Evolutionary conservation across 2,888 invertebrate species (phyloP), one percentile per base, ranked within the genome.

Genomic region (Ptychoptera contaminata): DNA sequence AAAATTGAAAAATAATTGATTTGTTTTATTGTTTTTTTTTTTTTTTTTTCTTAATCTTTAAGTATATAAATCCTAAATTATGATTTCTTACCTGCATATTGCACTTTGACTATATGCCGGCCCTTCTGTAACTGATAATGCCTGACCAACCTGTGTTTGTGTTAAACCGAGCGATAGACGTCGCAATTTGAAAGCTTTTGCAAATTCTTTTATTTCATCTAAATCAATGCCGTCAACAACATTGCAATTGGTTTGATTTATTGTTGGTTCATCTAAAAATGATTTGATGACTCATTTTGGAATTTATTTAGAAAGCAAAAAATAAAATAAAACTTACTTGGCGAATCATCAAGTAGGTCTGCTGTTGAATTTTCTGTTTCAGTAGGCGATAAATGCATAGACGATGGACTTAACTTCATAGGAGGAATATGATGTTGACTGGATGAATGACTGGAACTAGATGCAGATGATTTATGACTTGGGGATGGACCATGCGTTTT

Each of bases 51-150:
- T 8, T 2, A 4, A 34, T 34, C 34, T 2, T 34, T 34, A 4
- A 34, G n/a, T 34, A 34, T 2, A 2, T n/a, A n/a, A n/a, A n/a
- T n/a, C n/a, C n/a, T n/a, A n/a, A n/a, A n/a, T n/a, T n/a, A n/a
- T n/a, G n/a, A 45, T 42, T 46, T 51, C 69, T 72, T 74, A 94
- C 94, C 94, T 90, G 87, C 96, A 97, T 65, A 97, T 97, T 55
- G 96, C 96, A 68, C 93, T 93, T 74, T 97, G 96, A 69, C 93
- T 94, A 69, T 97, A 97, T 42, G 94, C 93, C 31, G 96, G 96
- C 44, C 96, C 96, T 69, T 94, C 94, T 16, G 93, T 93, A 46
- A 92, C 85, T 50, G 91, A 93, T 10, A 96, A 70, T 36, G 96
- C 93, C 67, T 94, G 94, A n/a, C 92, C 91, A 44, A 92, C 91